These are phyloP conservation scores for Choristoneura rosaceana DNA, from an alignment of 2,888 invertebrate genomes.

Conservation along the genomic window DNA sequence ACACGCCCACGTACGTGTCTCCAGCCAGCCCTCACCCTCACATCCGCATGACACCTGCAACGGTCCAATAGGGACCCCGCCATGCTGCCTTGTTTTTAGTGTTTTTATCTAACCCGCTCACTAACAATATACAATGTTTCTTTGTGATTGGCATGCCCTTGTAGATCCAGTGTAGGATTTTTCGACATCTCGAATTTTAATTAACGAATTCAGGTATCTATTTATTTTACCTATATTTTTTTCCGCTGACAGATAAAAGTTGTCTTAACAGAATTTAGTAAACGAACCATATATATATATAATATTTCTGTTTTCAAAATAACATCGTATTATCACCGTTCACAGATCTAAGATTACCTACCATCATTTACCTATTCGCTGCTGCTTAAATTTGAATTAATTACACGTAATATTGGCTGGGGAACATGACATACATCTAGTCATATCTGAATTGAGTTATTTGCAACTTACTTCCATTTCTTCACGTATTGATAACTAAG, in stretches of 20 bases:
- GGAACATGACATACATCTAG: no score
- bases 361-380: no score
- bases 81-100: constrained; percentile 64
- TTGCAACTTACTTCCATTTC: no score
- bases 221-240: not conserved
- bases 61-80: constrained; percentile 62
- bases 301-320: not conserved
- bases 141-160: constrained; percentile 33
- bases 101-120: constrained; percentile 43
- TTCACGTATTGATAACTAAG: no score
- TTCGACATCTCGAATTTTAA: not conserved
- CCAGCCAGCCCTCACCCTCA: constrained; percentile 50
- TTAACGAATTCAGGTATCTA: not conserved
- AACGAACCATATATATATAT: not conserved
- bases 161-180: constrained; percentile 9
- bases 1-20: constrained; percentile 81
- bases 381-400: no score
- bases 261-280: not conserved
- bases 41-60: constrained; percentile 60
- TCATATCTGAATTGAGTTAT: no score
- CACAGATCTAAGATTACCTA: no score
- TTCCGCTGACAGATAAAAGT: not conserved
- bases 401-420: no score
- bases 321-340: no score
- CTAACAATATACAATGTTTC: constrained; percentile 23